Evolutionary conservation across 2,113 vertebrate species (phyloP).

Genomic region (Lepisosteus osseus): DNA sequence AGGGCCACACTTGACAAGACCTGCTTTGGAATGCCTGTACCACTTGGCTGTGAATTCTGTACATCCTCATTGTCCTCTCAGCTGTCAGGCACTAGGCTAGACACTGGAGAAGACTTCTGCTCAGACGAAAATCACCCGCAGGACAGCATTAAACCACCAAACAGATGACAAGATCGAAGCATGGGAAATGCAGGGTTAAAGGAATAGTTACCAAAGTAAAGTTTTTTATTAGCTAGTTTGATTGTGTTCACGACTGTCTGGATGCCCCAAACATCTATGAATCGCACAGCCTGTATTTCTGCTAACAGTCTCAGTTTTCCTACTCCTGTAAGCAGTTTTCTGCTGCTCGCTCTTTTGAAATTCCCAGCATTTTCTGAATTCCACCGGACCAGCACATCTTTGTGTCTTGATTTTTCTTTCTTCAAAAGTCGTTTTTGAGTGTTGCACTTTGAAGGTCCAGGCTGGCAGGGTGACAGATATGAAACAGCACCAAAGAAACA

Average conservation of each 20-base stretch:
- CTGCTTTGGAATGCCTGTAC: no score
- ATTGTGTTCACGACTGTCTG: constrained; percentile 15
- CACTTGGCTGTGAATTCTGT: no score
- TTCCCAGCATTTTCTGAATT: constrained; percentile 24
- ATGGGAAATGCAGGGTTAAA: constrained; percentile 2
- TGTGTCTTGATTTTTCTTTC: background rate
- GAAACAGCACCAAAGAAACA: background rate
- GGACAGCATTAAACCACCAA: no score
- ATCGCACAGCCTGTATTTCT: constrained; percentile 10
- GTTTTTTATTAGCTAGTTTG: constrained; percentile 21
- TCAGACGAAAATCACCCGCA: no score
- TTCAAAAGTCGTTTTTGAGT: background rate
- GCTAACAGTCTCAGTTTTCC: constrained; percentile 9
- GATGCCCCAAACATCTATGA: background rate
- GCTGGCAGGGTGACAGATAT: background rate
- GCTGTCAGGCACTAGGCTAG: no score
- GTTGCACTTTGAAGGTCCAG: background rate
- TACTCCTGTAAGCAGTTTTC: constrained; percentile 8
- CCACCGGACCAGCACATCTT: background rate
- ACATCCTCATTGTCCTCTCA: no score
- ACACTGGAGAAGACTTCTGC: no score
- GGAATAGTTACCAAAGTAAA: background rate
- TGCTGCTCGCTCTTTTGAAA: background rate
- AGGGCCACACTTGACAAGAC: no score
- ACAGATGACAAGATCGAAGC: background rate